Percentiles rank a stretch among this genome's conserved stretches.
Conservation (phyloP, 2,797 vertebrate species). For the Scolopax rusticola region DNA sequence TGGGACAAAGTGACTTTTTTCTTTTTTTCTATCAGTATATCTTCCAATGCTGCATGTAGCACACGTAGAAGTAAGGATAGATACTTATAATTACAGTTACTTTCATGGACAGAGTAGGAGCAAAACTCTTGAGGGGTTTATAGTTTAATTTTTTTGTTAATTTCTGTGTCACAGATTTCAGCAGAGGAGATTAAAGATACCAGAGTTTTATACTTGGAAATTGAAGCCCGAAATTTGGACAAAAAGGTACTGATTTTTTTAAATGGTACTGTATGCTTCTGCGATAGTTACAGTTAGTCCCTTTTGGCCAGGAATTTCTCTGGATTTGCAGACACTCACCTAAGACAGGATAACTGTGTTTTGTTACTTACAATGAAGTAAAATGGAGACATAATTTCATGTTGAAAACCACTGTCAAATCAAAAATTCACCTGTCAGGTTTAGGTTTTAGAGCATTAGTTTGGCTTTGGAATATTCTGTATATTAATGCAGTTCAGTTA, state of each 20-base stretch:
- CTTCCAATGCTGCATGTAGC: neutral
- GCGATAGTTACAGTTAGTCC: neutral
- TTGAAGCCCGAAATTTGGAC: slow-evolving; percentile 91
- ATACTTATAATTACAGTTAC: neutral
- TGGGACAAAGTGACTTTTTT: neutral
- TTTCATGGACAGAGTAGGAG: neutral
- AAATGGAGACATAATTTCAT: neutral
- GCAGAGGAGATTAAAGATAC: slow-evolving; percentile 93
- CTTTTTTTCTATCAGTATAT: neutral
- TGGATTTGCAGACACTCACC: neutral
- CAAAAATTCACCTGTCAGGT: neutral
- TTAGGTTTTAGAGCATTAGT: neutral
- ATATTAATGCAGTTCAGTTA: neutral
- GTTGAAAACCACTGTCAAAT: neutral
- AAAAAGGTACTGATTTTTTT: slow-evolving; percentile 85
- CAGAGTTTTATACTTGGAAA: slow-evolving; percentile 85
- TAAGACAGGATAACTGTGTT: neutral
- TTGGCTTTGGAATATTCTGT: neutral
- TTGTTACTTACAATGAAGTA: neutral
- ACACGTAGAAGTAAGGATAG: rapidly evolving
- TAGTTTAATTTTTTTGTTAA: neutral
- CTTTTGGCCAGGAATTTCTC: neutral
- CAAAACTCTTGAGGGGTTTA: neutral
- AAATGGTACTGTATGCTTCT: neutral
- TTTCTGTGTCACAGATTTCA: slow-evolving; percentile 78